Base-by-base conservation (phyloP, 2,113 vertebrate genomes). In the Macrotus californicus region DNA sequence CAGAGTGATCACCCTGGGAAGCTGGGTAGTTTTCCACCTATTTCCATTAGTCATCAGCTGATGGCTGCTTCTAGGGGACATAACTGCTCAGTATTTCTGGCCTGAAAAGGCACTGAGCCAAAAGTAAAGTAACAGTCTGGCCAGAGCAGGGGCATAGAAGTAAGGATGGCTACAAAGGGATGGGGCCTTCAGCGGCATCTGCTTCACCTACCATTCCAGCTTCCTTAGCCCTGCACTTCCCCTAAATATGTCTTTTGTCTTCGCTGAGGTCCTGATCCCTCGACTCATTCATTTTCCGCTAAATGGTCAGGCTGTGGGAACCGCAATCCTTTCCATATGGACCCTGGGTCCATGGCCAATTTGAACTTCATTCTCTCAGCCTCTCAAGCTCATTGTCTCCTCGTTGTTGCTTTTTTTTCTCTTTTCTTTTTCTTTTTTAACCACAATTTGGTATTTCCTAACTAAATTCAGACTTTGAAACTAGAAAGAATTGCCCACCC, bases 381-480 rank as follows among this genome's bases (percentile, higher is more conserved):
- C n/a, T 59, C 50, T 96, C 29, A 52, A 64, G 29, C 81, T 61
- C 81, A 93, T 94, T 96, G 95, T 96, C 50, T 95, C 41, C 54
- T 90, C 70, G 14, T 59, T 52, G 83, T 41, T 52, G 64, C 15
- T 52, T 56, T 89, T 24, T 36, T 54, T 26, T 64, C 70, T 26
- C 36, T 69, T 80, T 79, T 85, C n/a, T 26, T 93, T 92, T 61
- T 24, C 22, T 85, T 86, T 80, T 86, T 67, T 36, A 90, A 87
- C 97, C 95, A 52, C 89, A 96, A 75, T 61, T 86, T 77, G 66
- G 21, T 81, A 69, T 96, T 96, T 94, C 94, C 73, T 82, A 96
- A 83, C 70, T 36, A 36, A 87, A 16, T 41, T 67, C 91, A 94
- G 93, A 86, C 86, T 77, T 24, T 79, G 79, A 83, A 77, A 50